These are phyloP conservation scores for Caradrina clavipalpis DNA, from an alignment of 2,888 invertebrate species.

Conservation along the genomic window DNA sequence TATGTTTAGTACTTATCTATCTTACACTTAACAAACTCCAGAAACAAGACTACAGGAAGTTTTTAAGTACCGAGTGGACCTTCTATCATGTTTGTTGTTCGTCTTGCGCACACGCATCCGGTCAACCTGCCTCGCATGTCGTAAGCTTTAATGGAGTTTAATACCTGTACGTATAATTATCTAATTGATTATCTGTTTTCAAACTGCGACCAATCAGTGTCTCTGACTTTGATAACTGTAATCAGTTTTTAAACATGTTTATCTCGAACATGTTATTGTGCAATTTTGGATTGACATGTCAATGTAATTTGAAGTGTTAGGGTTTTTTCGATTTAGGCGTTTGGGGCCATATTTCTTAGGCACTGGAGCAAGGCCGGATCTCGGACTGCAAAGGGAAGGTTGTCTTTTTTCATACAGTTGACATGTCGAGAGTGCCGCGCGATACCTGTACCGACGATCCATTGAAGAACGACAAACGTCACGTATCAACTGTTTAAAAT, in stretches of 20 bases:
- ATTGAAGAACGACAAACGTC: no score
- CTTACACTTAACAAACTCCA: no score
- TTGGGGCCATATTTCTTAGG: no score
- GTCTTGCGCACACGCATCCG: slow-evolving; percentile 53
- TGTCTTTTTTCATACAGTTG: no score
- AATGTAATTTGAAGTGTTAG: background rate
- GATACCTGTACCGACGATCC: no score
- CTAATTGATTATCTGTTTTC: slow-evolving; percentile 62
- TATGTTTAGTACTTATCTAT: no score
- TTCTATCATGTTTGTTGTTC: slow-evolving; percentile 22
- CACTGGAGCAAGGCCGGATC: no score
- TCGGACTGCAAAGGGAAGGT: no score
- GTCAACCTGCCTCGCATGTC: slow-evolving; percentile 53
- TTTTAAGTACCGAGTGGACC: slow-evolving; percentile 12
- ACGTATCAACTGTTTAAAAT: no score
- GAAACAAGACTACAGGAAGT: no score
- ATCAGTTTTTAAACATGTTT: slow-evolving; percentile 53
- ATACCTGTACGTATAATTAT: slow-evolving; percentile 57
- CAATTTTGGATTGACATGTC: slow-evolving; percentile 39
- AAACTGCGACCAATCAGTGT: slow-evolving; percentile 56
- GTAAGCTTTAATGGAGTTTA: slow-evolving; percentile 58
- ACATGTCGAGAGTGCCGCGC: no score
- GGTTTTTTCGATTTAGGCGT: no score
- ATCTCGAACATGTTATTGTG: slow-evolving; percentile 29
- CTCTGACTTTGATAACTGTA: slow-evolving; percentile 54